phyloP scores from a whole-genome alignment of 2,113 vertebrate species.

The Caretta caretta region DNA sequence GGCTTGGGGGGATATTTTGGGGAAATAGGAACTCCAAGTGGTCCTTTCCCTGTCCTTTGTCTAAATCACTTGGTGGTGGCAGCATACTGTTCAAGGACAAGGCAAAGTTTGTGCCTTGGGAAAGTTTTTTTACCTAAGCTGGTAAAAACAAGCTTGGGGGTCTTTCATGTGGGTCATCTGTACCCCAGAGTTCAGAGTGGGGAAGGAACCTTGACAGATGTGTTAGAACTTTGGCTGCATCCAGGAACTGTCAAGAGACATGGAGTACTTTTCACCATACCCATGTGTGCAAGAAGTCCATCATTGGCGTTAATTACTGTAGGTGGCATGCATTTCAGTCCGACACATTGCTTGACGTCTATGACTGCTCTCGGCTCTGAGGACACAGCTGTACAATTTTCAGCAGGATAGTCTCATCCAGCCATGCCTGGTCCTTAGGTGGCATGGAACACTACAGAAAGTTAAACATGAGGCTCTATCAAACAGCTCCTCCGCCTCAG shows the following conservation, averaged over 20 bases:
- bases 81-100: too few relatives aligned
- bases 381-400: neutral
- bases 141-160: too few relatives aligned
- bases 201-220: fast-evolving
- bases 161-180: too few relatives aligned
- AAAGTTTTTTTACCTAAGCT: too few relatives aligned
- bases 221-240: neutral
- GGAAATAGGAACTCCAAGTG: too few relatives aligned
- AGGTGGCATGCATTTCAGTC: neutral
- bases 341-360: neutral
- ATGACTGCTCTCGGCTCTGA: neutral
- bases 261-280: neutral
- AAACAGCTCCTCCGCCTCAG: neutral
- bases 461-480: neutral
- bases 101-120: too few relatives aligned
- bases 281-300: neutral
- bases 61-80: too few relatives aligned
- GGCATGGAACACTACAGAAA: neutral
- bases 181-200: too few relatives aligned
- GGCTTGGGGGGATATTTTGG: too few relatives aligned
- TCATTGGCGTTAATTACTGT: fast-evolving
- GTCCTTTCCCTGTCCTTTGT: too few relatives aligned
- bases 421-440: neutral
- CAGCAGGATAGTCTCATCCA: neutral
- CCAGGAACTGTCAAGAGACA: neutral